Evolutionary conservation across 2,888 invertebrate genomes (phyloP), one percentile per base, ranked within the genome.

Genomic region (Phorcus lineatus): DNA sequence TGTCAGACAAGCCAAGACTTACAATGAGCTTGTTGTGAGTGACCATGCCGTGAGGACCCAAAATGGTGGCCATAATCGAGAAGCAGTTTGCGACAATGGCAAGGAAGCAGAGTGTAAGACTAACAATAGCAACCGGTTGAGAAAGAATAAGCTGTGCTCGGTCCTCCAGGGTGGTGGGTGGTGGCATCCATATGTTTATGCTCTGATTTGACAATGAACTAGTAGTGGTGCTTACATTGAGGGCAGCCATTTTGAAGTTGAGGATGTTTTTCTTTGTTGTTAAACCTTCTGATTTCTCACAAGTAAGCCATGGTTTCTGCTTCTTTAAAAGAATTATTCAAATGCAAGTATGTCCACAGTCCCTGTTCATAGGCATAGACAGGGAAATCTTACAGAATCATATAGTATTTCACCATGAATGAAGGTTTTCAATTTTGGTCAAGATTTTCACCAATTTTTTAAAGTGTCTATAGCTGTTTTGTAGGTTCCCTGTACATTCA

Each of bases 1-100:
- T 85, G 79, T 91, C 91, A 0, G 90, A 88, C 2, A 84, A 67
- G 4, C 89, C 87, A 0, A 91, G 85, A 76, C 90, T 91, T 11
- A 90, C 83, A 28, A 91, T 88, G 24, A 91, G 85, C 52, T 88
- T 88, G 13, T 89, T 86, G 84, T 86, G 89, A n/a, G 87, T 90
- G 40, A 87, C 90, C 80, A 83, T 87, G 74, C 85, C 80, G 22
- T 87, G 80, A 3, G 87, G 86, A 22, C 90, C 89, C 74, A 89
- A 84, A 19, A 82, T 78, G 16, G 91, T 89, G n/a, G 91, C 91
- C n/a, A 85, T 57, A 6, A 92, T 86, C 0, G 90, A 91, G 17
- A 91, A 24, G 7, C 86, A 77, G 81, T 91, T 91, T 79, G 88
- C 87, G 7, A 86, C 24, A 36, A 91, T 82, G 0, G 89, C 88